Conservation (phyloP, 2,888 invertebrate genomes). For the Tetranychus truncatus region DNA sequence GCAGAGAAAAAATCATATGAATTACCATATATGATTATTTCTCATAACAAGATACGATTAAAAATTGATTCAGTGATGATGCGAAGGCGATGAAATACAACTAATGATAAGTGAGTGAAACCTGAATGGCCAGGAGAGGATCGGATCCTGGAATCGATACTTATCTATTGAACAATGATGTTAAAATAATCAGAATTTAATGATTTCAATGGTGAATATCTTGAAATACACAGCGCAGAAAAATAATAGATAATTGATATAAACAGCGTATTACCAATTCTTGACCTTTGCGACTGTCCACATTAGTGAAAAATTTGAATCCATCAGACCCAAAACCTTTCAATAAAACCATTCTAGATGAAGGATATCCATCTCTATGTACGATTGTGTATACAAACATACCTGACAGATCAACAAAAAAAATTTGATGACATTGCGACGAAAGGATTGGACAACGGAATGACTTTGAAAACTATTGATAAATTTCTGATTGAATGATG, state of each 20-base stretch:
- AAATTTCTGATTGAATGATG: not conserved
- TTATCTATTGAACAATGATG: no score
- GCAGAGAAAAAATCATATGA: no score
- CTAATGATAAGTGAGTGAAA: no score
- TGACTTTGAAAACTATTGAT: not conserved
- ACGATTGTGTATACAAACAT: not conserved
- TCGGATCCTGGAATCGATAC: no score
- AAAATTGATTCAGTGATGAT: no score
- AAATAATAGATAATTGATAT: not conserved
- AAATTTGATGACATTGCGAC: not conserved
- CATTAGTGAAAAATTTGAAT: constrained; percentile 86
- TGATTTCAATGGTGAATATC: no score
- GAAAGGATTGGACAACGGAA: not conserved
- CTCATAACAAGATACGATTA: no score
- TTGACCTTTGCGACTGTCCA: constrained; percentile 68
- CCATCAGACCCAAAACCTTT: constrained; percentile 67
- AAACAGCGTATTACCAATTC: constrained; percentile 48
- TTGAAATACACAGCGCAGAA: not conserved
- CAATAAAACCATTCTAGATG: constrained; percentile 71
- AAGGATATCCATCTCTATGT: constrained; percentile 43
- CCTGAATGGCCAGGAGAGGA: no score
- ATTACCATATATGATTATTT: no score
- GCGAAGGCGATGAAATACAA: no score
- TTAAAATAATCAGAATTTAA: no score
- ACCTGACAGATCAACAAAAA: constrained; percentile 4